phyloP scores from a whole-genome alignment of 64 coral and sea anemone species.

The Pocillopora verrucosa region DNA sequence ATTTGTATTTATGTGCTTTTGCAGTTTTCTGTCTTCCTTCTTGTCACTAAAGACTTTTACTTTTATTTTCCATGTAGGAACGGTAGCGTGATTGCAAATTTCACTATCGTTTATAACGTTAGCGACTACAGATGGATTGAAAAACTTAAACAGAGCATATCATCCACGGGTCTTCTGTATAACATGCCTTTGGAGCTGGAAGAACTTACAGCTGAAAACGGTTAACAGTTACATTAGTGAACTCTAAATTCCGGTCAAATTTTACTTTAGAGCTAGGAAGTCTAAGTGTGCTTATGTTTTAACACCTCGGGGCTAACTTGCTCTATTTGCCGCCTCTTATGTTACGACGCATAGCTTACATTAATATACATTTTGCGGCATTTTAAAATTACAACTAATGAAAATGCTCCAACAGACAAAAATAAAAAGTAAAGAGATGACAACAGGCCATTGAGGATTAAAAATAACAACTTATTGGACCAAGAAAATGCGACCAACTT shows the following conservation, averaged over 20 bases:
- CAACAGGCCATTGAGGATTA: too few species aligned
- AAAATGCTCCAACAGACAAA: too few species aligned
- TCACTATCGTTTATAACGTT: conserved; percentile 20
- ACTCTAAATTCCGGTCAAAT: too few species aligned
- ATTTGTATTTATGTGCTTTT: too few species aligned
- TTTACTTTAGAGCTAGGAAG: neutral
- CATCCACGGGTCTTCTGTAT: neutral
- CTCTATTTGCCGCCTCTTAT: too few species aligned
- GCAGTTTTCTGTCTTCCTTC: neutral
- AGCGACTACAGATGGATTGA: neutral
- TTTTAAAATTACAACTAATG: too few species aligned
- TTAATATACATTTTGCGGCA: too few species aligned
- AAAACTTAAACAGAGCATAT: neutral
- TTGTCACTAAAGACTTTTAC: neutral
- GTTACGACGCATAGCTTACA: too few species aligned
- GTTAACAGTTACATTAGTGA: neutral
- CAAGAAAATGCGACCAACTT: too few species aligned
- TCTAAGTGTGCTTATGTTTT: neutral
- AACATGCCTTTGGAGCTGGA: conserved; percentile 5
- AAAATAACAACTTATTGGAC: too few species aligned
- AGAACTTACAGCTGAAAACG: neutral
- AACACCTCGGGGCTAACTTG: too few species aligned
- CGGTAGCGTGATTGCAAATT: conserved; percentile 16
- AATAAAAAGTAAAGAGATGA: too few species aligned
- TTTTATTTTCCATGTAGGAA: neutral